Evolutionary conservation across 2,113 vertebrate species (phyloP), one percentile per base, ranked within the genome.

Genomic region (Cyprinodon variegatus): DNA sequence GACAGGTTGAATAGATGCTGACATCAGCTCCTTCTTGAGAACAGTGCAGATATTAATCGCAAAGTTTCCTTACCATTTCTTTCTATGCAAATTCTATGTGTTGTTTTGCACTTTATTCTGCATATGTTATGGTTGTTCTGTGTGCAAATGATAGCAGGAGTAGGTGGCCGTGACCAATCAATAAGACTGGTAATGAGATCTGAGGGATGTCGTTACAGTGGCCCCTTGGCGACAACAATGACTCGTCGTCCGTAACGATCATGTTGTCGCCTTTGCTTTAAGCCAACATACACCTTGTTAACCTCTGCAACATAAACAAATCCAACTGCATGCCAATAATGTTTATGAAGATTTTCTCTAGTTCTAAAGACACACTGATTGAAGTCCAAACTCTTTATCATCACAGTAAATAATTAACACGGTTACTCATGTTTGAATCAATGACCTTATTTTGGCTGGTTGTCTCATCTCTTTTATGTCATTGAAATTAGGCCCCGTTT

Each of bases 101-200:
- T 78, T 77, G 29, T 73, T 81, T 74, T 78, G 15, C 41, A 12
- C 13, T 43, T 72, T 50, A 81, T 61, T 63, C 12, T 46, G 65
- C 60, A 22, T 80, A 39, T 70, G 82, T 72, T 74, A 53, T 41
- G 75, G 46, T 67, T 11, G 37, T 69, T 68, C 4, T 62, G 17
- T 46, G 67, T 72, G 0, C 74, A 66, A 67, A 84, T 74, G 80
- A 14, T 77, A 14, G 79, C 65, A 50, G 86, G 80, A 76, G 86
- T 91, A 90, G 90, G 88, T 82, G 86, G 88, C 84, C 84, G 63
- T 83, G 88, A 82, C 83, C 77, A 93, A 94, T 95, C 93, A 94
- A 94, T 94, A 94, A 91, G 72, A 71, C 83, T 86, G 86, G 92
- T 95, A 94, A 95, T 95, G 91, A 94, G 93, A 93, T 94, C 87